Percentiles rank a stretch among this genome's conserved stretches.
Conservation (phyloP, 2,113 vertebrate genomes). For the Aramus guarauna region DNA sequence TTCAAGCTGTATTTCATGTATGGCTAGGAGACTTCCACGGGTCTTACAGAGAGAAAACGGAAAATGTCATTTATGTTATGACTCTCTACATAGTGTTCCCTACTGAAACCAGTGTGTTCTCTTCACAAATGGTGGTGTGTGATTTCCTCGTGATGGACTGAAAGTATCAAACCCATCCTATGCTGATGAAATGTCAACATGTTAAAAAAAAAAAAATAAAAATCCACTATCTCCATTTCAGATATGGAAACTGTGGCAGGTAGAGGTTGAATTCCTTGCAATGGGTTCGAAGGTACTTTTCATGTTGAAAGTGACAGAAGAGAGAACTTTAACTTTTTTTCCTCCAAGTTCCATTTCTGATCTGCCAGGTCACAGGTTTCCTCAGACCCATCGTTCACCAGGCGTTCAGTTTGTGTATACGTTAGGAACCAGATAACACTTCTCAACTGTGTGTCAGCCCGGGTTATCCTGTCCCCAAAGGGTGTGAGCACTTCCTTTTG, state of each 20-base stretch:
- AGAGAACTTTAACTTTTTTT: background rate
- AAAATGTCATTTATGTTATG: background rate
- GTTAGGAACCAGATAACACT: no score
- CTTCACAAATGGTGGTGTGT: background rate
- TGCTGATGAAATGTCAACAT: background rate
- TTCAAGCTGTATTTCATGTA: background rate
- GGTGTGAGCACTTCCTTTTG: accelerated
- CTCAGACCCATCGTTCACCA: background rate
- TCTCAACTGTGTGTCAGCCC: background rate
- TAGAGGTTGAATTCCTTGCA: background rate
- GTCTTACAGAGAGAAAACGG: background rate
- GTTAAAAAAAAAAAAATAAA: background rate
- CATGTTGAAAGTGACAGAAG: background rate
- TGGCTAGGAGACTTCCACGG: background rate
- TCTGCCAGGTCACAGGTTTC: background rate
- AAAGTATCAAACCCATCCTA: background rate
- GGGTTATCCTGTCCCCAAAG: background rate
- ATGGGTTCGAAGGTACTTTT: background rate
- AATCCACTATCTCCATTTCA: no score
- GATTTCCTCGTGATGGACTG: background rate
- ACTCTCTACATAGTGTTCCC: background rate
- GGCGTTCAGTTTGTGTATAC: accelerated
- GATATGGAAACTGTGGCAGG: accelerated
- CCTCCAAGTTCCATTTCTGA: accelerated
- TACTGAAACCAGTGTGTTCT: background rate